A percentile compares a stretch with the other conserved stretches of the same genome.
Conservation (phyloP, 2,888 invertebrate species). For the Sinentomon sp. region DNA sequence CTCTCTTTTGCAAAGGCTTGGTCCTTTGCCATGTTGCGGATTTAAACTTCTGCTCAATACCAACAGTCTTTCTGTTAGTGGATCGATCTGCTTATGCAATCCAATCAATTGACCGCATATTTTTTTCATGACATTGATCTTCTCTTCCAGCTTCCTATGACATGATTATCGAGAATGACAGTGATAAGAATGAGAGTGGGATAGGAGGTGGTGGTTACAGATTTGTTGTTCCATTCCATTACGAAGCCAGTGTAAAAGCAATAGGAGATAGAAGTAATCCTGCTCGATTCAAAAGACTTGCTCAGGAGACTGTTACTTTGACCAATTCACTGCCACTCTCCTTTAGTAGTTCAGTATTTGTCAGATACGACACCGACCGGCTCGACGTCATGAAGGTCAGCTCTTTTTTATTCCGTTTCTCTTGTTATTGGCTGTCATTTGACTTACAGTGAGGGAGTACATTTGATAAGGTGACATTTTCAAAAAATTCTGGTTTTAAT, state of each 20-base stretch:
- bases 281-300: constrained; percentile 61
- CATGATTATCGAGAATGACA: constrained; percentile 47
- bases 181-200: too few species aligned
- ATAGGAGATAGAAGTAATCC: constrained; percentile 66
- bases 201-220: constrained; percentile 42
- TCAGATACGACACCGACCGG: constrained; percentile 74
- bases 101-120: not conserved
- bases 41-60: too few species aligned
- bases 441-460: too few species aligned
- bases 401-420: not conserved
- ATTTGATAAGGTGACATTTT: too few species aligned
- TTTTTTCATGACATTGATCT: constrained; percentile 6
- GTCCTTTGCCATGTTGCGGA: too few species aligned
- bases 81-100: too few species aligned
- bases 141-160: constrained; percentile 46
- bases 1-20: too few species aligned
- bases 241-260: constrained; percentile 57
- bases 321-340: constrained; percentile 75
- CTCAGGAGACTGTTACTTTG: constrained; percentile 80
- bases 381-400: constrained; percentile 77
- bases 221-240: constrained; percentile 68
- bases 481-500: too few species aligned
- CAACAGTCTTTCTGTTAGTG: too few species aligned
- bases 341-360: constrained; percentile 79
- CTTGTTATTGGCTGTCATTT: too few species aligned